Base-by-base conservation (phyloP, 2,113 vertebrate species). In the Lynx canadensis region DNA sequence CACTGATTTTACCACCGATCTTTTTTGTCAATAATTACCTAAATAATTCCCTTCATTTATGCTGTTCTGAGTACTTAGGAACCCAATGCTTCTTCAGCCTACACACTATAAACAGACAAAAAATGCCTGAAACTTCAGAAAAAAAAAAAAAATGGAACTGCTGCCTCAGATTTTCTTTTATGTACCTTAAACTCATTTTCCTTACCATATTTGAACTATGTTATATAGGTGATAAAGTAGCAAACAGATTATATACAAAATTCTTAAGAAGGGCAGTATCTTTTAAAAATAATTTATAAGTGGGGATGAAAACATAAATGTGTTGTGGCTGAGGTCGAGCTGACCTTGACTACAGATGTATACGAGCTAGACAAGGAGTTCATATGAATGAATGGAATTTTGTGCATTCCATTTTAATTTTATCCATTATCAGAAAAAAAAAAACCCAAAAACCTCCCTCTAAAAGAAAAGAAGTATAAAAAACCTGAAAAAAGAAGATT, bases 11-110 rank as follows among this genome's bases (percentile, higher is more conserved):
- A 33, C 36, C 33, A 11, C 82, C 81, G 95, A 97, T 92, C 83
- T 79, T 92, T 91, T 92, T 91, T 84, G 68, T 55, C 79, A 69
- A 74, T 94, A 94, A 81, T 94, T 19, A 65, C 83, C 71, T 92
- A 83, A 93, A 74, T 96, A 93, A 94, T 96, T 83, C 29, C 21
- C 31, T 94, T 94, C 86, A 79, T 78, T 87, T 85, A 38, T 33
- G 36, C 9, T 41, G 65, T 36, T 71, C 27, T 55, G 38, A 84
- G 9, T 83, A 25, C 71, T 88, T 33, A 80, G 92, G 41, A 83
- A 6, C 69, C 23, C 48, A 76, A n/a, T 65, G 63, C 25, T 91
- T 82, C 95, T 87, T 48, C 41, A 66, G 31, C 13, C 36, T n/a
- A 57, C 79, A 45, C 41, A 63, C 19, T 66, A 21, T 84, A 79